Evolutionary conservation across 2,113 vertebrate genomes (phyloP).

Genomic region (Anseranas semipalmata): DNA sequence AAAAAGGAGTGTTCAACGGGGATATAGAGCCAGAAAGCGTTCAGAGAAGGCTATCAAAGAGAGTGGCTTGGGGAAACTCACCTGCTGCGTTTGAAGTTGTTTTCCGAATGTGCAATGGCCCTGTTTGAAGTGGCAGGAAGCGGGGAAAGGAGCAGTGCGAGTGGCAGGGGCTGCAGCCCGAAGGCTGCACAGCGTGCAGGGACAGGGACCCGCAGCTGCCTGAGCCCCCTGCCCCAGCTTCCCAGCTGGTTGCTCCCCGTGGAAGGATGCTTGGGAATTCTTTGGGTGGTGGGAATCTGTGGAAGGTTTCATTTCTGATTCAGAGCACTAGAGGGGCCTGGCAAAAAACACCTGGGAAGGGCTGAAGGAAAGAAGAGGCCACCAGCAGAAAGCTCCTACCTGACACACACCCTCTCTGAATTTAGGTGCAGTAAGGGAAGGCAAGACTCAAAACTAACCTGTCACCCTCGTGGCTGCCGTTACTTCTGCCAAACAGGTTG

Average conservation of each 20-base stretch:
- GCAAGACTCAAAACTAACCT: neutral
- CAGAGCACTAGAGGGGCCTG: neutral
- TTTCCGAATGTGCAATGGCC: neutral
- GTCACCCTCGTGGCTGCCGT: neutral
- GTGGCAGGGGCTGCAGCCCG: neutral
- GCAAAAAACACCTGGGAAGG: neutral
- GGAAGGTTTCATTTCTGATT: neutral
- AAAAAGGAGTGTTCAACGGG: neutral
- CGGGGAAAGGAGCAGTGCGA: neutral
- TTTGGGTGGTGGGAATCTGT: accelerated
- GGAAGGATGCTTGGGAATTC: neutral
- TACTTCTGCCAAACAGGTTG: neutral
- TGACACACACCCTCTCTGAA: neutral
- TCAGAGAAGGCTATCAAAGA: conserved; percentile 15
- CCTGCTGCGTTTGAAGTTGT: conserved; percentile 37
- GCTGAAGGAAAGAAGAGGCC: neutral
- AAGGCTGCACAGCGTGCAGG: neutral
- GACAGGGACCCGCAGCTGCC: conserved; percentile 23
- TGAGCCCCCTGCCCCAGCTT: neutral
- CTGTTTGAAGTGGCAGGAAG: neutral
- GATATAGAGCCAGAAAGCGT: neutral
- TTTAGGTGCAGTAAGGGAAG: neutral
- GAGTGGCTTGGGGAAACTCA: conserved; percentile 36
- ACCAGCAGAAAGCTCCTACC: neutral
- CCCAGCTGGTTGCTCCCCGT: neutral